Percentiles rank a stretch among this genome's conserved stretches.
phyloP scores from a whole-genome alignment of 2,888 invertebrate species.

The Drosophila sordidapex region DNA sequence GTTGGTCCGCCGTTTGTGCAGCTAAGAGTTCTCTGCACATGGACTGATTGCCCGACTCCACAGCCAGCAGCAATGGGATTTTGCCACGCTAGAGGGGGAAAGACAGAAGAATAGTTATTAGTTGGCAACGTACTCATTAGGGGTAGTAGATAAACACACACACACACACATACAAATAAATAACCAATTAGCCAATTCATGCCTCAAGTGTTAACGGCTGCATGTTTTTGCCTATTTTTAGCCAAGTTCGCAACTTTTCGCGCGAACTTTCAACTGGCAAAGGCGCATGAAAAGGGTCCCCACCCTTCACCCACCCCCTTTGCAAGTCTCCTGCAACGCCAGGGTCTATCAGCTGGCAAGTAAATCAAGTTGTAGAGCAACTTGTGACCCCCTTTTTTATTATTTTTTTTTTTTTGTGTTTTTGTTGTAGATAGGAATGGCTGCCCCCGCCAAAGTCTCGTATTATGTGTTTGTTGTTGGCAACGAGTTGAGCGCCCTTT shows the following conservation, averaged over 20 bases:
- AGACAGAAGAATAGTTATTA: slow-evolving; percentile 1
- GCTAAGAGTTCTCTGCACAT: slow-evolving; percentile 97
- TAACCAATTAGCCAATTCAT: slow-evolving; percentile 75
- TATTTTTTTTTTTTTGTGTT: slow-evolving; percentile 15
- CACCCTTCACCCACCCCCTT: background rate
- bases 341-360: slow-evolving; percentile 40
- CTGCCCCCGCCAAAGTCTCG: slow-evolving; percentile 9
- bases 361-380: slow-evolving; percentile 80
- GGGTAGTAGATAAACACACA: slow-evolving; percentile 24
- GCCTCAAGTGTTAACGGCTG: slow-evolving; percentile 78
- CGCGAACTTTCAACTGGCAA: slow-evolving; percentile 76
- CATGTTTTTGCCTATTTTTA: slow-evolving; percentile 70
- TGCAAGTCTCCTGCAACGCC: background rate
- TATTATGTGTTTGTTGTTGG: slow-evolving; percentile 77
- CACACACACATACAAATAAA: slow-evolving; percentile 57
- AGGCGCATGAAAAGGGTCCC: slow-evolving; percentile 50
- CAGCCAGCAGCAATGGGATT: slow-evolving; percentile 96
- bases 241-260: slow-evolving; percentile 79
- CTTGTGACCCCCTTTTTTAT: slow-evolving; percentile 71
- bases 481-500: slow-evolving; percentile 80
- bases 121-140: slow-evolving; percentile 40
- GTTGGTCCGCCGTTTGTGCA: slow-evolving; percentile 94
- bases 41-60: slow-evolving; percentile 97
- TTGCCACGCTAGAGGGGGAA: slow-evolving; percentile 91
- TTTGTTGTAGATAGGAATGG: background rate